phyloP scores from a whole-genome alignment of 2,888 invertebrate genomes.

The Prenolepis imparis region DNA sequence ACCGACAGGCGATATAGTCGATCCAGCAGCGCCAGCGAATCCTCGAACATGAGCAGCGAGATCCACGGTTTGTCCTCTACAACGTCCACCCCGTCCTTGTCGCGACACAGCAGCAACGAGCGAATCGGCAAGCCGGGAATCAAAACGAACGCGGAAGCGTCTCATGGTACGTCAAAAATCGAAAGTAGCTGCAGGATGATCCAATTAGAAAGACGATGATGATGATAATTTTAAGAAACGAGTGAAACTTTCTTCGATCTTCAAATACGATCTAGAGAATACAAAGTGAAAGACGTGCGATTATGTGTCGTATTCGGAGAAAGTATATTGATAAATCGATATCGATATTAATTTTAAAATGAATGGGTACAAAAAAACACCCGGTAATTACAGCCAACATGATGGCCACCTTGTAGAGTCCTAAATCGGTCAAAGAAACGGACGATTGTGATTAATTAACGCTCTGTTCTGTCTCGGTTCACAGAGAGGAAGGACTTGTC shows the following conservation, averaged over 20 bases:
- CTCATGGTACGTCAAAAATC: conserved; percentile 63
- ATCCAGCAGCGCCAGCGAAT: conserved; percentile 85
- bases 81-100: conserved; percentile 87
- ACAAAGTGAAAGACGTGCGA: background rate
- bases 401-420: background rate
- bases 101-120: conserved; percentile 85
- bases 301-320: background rate
- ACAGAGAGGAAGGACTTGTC: conserved; percentile 81
- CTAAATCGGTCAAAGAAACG: conserved; percentile 1
- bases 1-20: conserved; percentile 83
- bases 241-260: background rate
- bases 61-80: conserved; percentile 84
- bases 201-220: background rate
- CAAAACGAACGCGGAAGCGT: conserved; percentile 75
- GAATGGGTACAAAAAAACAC: background rate
- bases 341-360: background rate
- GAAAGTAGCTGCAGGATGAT: background rate
- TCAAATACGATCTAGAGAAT: background rate
- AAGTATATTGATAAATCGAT: conserved; percentile 1
- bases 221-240: background rate
- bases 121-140: conserved; percentile 78
- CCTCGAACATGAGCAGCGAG: conserved; percentile 84
- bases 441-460: background rate
- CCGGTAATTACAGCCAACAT: background rate
- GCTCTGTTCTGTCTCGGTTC: conserved; percentile 58